These are phyloP conservation scores for Glossophaga mutica DNA, from an alignment of 2,797 vertebrate species.

Conservation along the genomic window DNA sequence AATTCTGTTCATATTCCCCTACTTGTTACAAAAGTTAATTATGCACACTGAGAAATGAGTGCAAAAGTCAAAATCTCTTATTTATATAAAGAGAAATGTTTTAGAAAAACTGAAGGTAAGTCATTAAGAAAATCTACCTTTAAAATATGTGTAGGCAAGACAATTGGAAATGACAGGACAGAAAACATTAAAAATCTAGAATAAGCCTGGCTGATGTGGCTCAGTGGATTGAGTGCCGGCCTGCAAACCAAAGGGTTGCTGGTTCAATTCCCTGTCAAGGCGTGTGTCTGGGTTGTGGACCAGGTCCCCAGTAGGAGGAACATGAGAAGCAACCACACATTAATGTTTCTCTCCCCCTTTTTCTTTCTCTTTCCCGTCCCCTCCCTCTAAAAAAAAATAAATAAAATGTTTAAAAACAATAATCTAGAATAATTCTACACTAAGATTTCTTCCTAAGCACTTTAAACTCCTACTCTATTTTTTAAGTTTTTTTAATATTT, in stretches of 20 bases:
- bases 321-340: no score
- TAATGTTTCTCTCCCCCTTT: no score
- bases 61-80: background rate
- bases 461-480: background rate
- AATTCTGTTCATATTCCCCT: background rate
- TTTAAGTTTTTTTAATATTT: no score
- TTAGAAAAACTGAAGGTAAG: background rate
- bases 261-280: no score
- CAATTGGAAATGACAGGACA: background rate
- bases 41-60: background rate
- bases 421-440: background rate
- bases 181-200: background rate
- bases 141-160: background rate
- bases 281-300: no score
- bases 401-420: background rate
- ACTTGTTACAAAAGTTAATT: background rate
- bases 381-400: no score
- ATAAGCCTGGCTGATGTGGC: background rate
- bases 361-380: no score
- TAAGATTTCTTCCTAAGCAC: background rate
- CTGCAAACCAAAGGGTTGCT: no score
- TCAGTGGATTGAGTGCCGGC: no score
- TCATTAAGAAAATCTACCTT: background rate
- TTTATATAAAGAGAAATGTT: background rate
- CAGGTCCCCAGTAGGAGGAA: no score